Base-by-base conservation (phyloP, 2,797 vertebrate genomes). In the Acropternis orthonyx region DNA sequence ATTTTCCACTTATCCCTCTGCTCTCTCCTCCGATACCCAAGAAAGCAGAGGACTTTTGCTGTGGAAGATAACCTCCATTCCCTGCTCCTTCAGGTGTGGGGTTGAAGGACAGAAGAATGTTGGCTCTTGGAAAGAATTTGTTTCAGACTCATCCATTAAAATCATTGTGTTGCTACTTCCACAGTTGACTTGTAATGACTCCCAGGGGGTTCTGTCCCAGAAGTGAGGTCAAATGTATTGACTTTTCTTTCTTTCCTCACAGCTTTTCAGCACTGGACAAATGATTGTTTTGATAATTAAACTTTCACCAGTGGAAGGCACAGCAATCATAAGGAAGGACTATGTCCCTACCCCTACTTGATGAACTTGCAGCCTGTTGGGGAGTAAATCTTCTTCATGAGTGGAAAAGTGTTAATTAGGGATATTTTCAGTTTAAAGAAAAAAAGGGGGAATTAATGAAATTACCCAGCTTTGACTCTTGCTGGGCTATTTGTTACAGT, bases 141-240 rank as follows among this genome's bases (percentile, higher is more conserved):
- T 75, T 95, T 92, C 80, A 88, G 80, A 69, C 59, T 66, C 92
- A 92, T 95, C 76, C 66, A 79, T 94, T 95, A 95, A 93, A 90
- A 95, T 75, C 87, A 81, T 43, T 6, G 14, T 86, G 83, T 87
- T 94, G 83, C 65, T 94, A 55, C 77, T 93, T 96, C 80, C 74
- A 94, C 83, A 82, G 80, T 30, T 89, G 88, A 93, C 63, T 93
- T 89, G 74, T 85, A 82, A 94, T 85, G 88, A 78, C 83, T 94
- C 78, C 88, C 74, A 91, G 55, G 77, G 89, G 88, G 73, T 93
- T 79, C 83, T 81, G 24, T 85, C 86, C 88, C 88, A 89, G 74
- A 95, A 91, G 67, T 85, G 76, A 92, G 90, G 77, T 95, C 92
- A 92, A 89, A 92, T 15, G 0, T 79, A 83, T 87, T 94, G 88